Base-by-base conservation (phyloP, 2,113 vertebrate species). In the Rhabdornis inornatus region DNA sequence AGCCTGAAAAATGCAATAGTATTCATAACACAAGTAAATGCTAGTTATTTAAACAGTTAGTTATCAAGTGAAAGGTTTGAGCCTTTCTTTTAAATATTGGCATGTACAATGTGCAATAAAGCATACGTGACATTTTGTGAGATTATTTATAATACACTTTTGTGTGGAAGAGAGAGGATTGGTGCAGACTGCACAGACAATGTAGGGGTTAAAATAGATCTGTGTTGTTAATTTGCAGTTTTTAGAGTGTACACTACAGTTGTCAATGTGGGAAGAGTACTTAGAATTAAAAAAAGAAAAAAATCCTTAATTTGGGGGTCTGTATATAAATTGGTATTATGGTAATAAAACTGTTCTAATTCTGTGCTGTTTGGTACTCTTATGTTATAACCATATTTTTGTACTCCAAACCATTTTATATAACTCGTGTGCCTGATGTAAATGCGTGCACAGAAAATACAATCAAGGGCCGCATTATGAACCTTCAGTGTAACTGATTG, bases 81-180 rank as follows among this genome's bases (percentile, higher is more conserved):
- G 66, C 92, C 91, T 91, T 91, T 96, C 92, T 91, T 92, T 94
- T 94, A 83, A 89, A 60, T 85, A 92, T 90, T 72, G 94, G 96
- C 94, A 96, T 93, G 86, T 97, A 96, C 86, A 71, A 97, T 96
- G 97, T 98, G 97, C 97, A 98, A 98, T 98, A 97, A 96, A 95
- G 65, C 92, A 95, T 97, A 94, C 80, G 69, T 81, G 87, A 92
- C 94, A 83, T 95, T 96, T 97, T 98, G 94, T 97, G 97, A 96
- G 94, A 90, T 97, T 98, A 98, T 98, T 98, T 98, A 98, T 98
- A 97, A 96, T 96, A 94, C 82, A 83, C 95, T 91, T 97, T 96
- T 96, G 96, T 97, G 91, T 97, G 97, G 92, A 95, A 91, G 90
- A 95, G 89, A 95, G 76, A 91, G 83, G 95, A 92, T 97, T 92